These are phyloP conservation scores for Myiagra hebetior DNA, from an alignment of 2,113 vertebrate genomes.

Conservation along the genomic window DNA sequence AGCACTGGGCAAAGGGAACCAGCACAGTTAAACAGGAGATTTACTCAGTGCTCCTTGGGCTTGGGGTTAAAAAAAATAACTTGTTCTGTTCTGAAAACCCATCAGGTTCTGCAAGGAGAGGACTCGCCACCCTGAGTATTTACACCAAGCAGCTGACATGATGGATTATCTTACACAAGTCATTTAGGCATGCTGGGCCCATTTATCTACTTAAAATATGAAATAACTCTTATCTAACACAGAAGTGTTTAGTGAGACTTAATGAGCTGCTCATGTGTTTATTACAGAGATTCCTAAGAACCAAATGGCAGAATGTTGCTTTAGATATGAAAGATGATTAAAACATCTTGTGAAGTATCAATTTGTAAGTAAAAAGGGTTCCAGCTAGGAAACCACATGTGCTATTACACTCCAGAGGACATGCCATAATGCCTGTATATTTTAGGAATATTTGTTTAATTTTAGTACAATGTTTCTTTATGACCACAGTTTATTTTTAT, in stretches of 20 bases:
- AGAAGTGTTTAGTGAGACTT: slow-evolving; percentile 23
- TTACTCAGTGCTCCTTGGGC: background rate
- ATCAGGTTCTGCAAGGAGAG: background rate
- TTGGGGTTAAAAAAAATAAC: background rate
- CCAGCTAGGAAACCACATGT: background rate
- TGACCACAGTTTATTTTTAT: background rate
- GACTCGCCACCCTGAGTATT: background rate
- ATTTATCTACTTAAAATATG: slow-evolving; percentile 23
- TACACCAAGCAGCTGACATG: background rate
- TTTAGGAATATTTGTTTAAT: background rate
- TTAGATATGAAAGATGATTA: slow-evolving; percentile 5
- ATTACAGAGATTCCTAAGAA: slow-evolving; percentile 1
- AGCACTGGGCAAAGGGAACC: slow-evolving; percentile 21
- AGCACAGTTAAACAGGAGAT: slow-evolving; percentile 1
- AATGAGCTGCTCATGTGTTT: slow-evolving; percentile 35
- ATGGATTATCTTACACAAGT: background rate
- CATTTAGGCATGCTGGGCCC: background rate
- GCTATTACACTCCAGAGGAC: background rate
- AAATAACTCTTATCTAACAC: background rate
- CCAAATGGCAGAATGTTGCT: background rate
- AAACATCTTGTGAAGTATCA: background rate
- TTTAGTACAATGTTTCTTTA: background rate
- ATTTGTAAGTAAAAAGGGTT: background rate
- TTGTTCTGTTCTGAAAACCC: background rate
- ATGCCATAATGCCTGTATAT: background rate